Base-by-base conservation (phyloP, 2,113 vertebrate genomes). In the Brachyhypopomus occidentalis region DNA sequence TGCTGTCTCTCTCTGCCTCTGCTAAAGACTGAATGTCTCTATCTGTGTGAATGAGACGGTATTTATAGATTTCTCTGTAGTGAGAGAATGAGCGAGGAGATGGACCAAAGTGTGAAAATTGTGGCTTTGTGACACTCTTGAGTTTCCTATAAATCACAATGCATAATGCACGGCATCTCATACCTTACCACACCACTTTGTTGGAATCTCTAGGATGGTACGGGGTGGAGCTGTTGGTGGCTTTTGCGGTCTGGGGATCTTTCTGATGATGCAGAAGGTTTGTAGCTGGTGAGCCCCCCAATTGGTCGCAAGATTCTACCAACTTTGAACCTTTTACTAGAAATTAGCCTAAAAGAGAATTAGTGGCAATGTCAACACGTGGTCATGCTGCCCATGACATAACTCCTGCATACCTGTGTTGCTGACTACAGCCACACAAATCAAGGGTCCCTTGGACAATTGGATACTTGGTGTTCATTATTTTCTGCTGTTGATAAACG, bases 131-230 rank as follows among this genome's bases (percentile, higher is more conserved):
- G 25, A 75, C 79, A 60, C 19, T 20, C 64, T 38, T 70, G 62
- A 52, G 81, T 86, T 86, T 86, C 84, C 84, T 77, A 78, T 83
- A 77, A 86, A 86, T 83, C 81, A 85, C 48, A 85, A 82, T 83
- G 84, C 63, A 85, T 69, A 45, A 82, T 79, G 48, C 23, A n/a
- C 19, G 48, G n/a, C 38, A 71, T 45, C 25, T 30, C 34, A 19
- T 8, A 55, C 41, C 27, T 69, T 59, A 69, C 38, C 22, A 78
- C 64, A 62, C 56, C 30, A 25, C 62, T 48, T 11, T 19, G 23
- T 20, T 80, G 78, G 84, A 83, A 85, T 80, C 58, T 72, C 2
- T 82, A 45, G 81, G 78, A 86, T 83, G 58, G n/a, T 36, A 83
- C 45, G 58, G 34, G 79, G 79, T 17, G 79, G 84, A 73, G 84